Conservation (phyloP, 2,888 invertebrate genomes). For the Euzophera pinguis region DNA sequence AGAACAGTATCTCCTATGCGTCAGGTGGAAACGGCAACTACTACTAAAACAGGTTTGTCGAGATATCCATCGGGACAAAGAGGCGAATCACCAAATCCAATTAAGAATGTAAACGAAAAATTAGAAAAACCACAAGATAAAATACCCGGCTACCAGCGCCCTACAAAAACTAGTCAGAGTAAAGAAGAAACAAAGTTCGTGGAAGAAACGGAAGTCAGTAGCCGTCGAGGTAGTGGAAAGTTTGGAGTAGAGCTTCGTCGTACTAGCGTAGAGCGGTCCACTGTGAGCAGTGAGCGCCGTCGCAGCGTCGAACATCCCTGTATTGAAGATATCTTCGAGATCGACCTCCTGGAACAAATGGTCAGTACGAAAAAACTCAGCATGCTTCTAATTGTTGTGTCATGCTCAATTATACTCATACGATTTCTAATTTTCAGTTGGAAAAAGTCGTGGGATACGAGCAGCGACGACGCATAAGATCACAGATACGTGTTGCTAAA, state of each 20-base stretch:
- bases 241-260: constrained; percentile 84
- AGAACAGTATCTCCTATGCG: constrained; percentile 48
- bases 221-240: constrained; percentile 78
- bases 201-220: constrained; percentile 67
- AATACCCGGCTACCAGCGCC: constrained; percentile 55
- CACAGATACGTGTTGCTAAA: constrained; percentile 87
- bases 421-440: constrained; percentile 74
- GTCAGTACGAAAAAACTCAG: constrained; percentile 63
- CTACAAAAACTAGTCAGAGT: constrained; percentile 61
- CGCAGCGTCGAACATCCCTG: constrained; percentile 75
- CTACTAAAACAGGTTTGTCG: constrained; percentile 37
- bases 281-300: constrained; percentile 66
- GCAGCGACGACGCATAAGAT: constrained; percentile 86
- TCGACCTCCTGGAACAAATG: constrained; percentile 85
- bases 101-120: constrained; percentile 33
- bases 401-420: constrained; percentile 31
- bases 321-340: constrained; percentile 86
- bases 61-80: constrained; percentile 40
- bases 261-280: constrained; percentile 75
- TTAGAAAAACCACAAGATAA: constrained; percentile 34
- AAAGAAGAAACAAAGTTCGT: constrained; percentile 53
- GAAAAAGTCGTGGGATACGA: constrained; percentile 89
- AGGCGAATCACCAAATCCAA: constrained; percentile 42
- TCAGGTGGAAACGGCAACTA: constrained; percentile 40
- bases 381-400: constrained; percentile 32